These are phyloP conservation scores for Reinhardtius hippoglossoides DNA, from an alignment of 2,113 vertebrate genomes.

Conservation along the genomic window DNA sequence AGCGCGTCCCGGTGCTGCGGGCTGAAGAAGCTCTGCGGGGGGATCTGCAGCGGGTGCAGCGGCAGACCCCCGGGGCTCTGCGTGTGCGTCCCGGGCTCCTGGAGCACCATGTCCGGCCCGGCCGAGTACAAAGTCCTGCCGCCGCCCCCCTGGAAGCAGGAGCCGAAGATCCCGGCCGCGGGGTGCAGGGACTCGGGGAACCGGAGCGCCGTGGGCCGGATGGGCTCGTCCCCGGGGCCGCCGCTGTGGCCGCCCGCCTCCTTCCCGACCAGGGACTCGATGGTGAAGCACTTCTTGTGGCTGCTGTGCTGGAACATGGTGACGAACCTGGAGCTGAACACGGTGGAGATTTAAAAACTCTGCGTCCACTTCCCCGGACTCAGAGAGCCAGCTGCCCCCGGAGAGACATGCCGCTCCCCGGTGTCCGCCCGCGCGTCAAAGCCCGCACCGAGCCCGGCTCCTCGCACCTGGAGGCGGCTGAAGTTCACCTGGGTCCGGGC, in stretches of 20 bases:
- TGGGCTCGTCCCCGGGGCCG: slow-evolving; percentile 78
- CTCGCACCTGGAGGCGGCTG: slow-evolving; percentile 23
- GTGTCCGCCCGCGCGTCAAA: slow-evolving; percentile 11
- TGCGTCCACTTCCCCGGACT: slow-evolving; percentile 47
- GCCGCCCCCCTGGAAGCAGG: slow-evolving; percentile 79
- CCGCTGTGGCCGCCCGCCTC: slow-evolving; percentile 61
- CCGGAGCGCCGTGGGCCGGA: slow-evolving; percentile 78
- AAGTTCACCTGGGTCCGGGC: slow-evolving; percentile 21
- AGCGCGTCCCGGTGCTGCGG: slow-evolving; percentile 82
- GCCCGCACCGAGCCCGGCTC: too few relatives aligned
- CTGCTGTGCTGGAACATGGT: slow-evolving; percentile 79
- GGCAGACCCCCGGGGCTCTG: slow-evolving; percentile 71
- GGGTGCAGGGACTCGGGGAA: slow-evolving; percentile 82
- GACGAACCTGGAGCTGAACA: background rate
- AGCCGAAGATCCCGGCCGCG: slow-evolving; percentile 76
- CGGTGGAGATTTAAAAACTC: background rate
- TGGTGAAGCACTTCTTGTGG: slow-evolving; percentile 82
- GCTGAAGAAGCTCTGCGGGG: slow-evolving; percentile 82
- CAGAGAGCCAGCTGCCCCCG: slow-evolving; percentile 38
- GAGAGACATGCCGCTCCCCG: slow-evolving; percentile 71
- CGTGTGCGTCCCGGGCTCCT: slow-evolving; percentile 77
- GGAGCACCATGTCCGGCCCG: slow-evolving; percentile 82
- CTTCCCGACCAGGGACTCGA: slow-evolving; percentile 86
- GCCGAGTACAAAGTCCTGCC: slow-evolving; percentile 79
- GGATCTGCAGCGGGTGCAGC: slow-evolving; percentile 82